Percentiles rank a stretch among this genome's conserved stretches.
phyloP scores from a whole-genome alignment of 2,888 invertebrate genomes.

The Scaptomyza polygonia region DNA sequence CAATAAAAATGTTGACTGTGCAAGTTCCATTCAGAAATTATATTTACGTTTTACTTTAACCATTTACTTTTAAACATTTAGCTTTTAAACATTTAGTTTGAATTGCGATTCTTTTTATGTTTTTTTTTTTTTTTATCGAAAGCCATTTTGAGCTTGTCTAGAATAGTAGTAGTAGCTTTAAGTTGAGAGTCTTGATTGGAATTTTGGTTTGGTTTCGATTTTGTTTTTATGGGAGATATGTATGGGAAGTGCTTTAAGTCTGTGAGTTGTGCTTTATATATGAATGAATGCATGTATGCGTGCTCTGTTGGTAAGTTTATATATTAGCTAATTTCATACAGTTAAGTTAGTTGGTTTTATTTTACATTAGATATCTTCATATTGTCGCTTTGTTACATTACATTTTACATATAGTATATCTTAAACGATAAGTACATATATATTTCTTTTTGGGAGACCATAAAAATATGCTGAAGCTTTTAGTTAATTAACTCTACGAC shows the following conservation, averaged over 20 bases:
- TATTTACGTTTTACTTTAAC: conserved; percentile 18
- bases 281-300: conserved; percentile 28
- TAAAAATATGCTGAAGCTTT: conserved; percentile 72
- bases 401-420: conserved; percentile 71
- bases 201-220: conserved; percentile 14
- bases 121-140: conserved; percentile 18
- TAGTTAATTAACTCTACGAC: conserved; percentile 56
- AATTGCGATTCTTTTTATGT: conserved; percentile 19
- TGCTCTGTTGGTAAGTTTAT: conserved; percentile 31
- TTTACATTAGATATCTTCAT: conserved; percentile 71
- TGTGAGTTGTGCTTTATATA: conserved; percentile 54
- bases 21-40: conserved; percentile 40
- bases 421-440: conserved; percentile 45
- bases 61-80: conserved; percentile 18
- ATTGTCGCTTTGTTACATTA: conserved; percentile 78
- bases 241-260: conserved; percentile 61
- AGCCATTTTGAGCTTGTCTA: conserved; percentile 43
- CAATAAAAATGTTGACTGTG: conserved; percentile 37
- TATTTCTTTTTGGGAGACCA: conserved; percentile 42
- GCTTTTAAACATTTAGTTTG: conserved; percentile 14
- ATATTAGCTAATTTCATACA: conserved; percentile 52
- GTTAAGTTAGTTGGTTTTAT: conserved; percentile 54
- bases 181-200: conserved; percentile 31
- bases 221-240: conserved; percentile 44
- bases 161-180: conserved; percentile 26